These are phyloP conservation scores for Tetrapedia diversipes DNA, from an alignment of 2,888 invertebrate species.

Conservation along the genomic window DNA sequence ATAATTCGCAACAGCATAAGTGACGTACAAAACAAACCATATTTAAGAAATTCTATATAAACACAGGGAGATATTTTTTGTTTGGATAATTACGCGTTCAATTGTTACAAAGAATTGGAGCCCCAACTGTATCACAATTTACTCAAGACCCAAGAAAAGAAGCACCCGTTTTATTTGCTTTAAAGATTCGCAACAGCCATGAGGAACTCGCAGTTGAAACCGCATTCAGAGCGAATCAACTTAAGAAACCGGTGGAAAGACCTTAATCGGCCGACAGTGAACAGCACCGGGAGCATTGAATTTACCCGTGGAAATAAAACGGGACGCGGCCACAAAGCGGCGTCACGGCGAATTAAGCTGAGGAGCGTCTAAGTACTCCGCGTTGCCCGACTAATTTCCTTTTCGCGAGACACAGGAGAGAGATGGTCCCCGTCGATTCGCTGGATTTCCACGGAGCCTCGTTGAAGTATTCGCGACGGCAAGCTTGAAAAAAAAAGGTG, in stretches of 20 bases:
- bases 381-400: slow-evolving; percentile 52
- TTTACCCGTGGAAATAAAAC: slow-evolving; percentile 20
- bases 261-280: background rate
- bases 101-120: too few species aligned
- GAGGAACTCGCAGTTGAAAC: too few species aligned
- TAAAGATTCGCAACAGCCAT: too few species aligned
- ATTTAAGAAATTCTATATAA: too few species aligned
- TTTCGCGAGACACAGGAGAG: slow-evolving; percentile 31
- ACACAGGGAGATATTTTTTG: too few species aligned
- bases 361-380: slow-evolving; percentile 31
- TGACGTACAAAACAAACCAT: too few species aligned
- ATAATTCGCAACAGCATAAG: too few species aligned
- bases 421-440: slow-evolving; percentile 47
- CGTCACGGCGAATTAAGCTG: slow-evolving; percentile 24
- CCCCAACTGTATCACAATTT: too few species aligned
- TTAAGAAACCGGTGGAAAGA: background rate
- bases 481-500: background rate
- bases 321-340: slow-evolving; percentile 18
- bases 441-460: slow-evolving; percentile 49
- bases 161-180: too few species aligned
- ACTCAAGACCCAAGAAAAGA: too few species aligned
- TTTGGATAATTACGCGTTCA: too few species aligned
- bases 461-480: slow-evolving; percentile 21
- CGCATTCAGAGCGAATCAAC: too few species aligned
- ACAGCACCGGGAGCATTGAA: background rate